Conservation (phyloP, 2,797 vertebrate genomes). For the Hypotaenidia okinawae region DNA sequence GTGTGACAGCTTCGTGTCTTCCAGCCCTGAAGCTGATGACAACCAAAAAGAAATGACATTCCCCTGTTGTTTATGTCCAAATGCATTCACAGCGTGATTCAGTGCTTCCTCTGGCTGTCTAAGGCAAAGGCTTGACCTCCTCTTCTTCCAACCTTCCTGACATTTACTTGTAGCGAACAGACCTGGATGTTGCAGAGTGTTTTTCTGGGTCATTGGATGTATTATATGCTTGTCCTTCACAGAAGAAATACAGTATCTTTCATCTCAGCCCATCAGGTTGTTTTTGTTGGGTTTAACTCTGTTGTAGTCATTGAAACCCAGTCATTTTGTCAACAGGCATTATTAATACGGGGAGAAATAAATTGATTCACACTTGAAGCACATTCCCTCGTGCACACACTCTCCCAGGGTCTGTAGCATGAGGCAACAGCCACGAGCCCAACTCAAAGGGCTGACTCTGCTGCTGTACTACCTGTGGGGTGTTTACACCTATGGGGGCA, state of each 20-base stretch:
- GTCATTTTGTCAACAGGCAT: conserved; percentile 11
- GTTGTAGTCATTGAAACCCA: conserved; percentile 1
- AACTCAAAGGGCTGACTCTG: background rate
- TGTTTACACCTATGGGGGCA: background rate
- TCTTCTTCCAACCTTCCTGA: conserved; percentile 22
- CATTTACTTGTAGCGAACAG: background rate
- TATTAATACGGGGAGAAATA: background rate
- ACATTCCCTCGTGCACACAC: rapidly evolving
- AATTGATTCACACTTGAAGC: background rate
- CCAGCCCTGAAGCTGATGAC: background rate
- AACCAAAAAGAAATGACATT: background rate
- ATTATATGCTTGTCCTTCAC: conserved; percentile 42
- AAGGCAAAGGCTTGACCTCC: background rate
- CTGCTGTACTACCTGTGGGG: background rate
- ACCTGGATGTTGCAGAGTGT: conserved; percentile 7
- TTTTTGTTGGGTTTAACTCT: conserved; percentile 1
- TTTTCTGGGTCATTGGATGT: conserved; percentile 48
- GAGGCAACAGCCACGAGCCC: background rate
- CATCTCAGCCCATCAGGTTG: background rate
- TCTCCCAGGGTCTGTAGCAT: background rate
- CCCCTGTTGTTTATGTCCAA: background rate
- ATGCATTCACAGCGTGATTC: background rate
- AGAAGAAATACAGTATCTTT: background rate
- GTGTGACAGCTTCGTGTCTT: background rate
- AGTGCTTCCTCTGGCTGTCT: background rate